Evolutionary conservation across 2,113 vertebrate genomes (phyloP).

Genomic region (Pterocles gutturalis): DNA sequence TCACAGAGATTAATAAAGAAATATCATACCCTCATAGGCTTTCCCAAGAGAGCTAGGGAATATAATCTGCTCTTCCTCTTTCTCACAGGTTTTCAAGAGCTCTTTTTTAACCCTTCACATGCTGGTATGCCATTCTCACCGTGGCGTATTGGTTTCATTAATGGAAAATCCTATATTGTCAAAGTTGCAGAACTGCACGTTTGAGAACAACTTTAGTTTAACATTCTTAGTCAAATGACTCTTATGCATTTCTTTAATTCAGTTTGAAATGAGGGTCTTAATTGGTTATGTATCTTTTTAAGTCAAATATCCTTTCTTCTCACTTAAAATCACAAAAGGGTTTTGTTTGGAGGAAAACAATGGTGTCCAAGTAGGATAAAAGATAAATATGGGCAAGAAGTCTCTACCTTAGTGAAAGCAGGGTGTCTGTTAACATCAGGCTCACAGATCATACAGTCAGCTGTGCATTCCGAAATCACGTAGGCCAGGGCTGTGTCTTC

Average conservation of each 20-base stretch:
- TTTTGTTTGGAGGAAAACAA: constrained; percentile 1
- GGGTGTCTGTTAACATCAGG: not conserved
- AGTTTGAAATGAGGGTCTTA: constrained; percentile 15
- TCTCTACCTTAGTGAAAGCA: not conserved
- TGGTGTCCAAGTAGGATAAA: not conserved
- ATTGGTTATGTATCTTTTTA: not conserved
- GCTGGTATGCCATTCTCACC: not conserved
- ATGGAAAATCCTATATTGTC: not conserved
- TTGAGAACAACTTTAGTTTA: not conserved
- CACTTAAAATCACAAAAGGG: constrained; percentile 19
- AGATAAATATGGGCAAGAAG: not conserved
- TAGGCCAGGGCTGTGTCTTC: not conserved
- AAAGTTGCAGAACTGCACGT: not conserved
- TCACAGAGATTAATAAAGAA: constrained; percentile 18
- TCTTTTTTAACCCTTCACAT: constrained; percentile 43
- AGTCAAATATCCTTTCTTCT: not conserved
- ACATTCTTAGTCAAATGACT: not conserved
- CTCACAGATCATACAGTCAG: not conserved
- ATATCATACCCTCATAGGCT: not conserved
- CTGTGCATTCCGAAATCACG: not conserved
- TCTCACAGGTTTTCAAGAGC: constrained; percentile 17
- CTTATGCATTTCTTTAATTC: not conserved
- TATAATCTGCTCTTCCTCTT: constrained; percentile 61
- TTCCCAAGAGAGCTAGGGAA: constrained; percentile 6
- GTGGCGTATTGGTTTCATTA: not conserved